phyloP scores from a whole-genome alignment of 2,113 vertebrate species.

The Notarius lentiginosus region DNA sequence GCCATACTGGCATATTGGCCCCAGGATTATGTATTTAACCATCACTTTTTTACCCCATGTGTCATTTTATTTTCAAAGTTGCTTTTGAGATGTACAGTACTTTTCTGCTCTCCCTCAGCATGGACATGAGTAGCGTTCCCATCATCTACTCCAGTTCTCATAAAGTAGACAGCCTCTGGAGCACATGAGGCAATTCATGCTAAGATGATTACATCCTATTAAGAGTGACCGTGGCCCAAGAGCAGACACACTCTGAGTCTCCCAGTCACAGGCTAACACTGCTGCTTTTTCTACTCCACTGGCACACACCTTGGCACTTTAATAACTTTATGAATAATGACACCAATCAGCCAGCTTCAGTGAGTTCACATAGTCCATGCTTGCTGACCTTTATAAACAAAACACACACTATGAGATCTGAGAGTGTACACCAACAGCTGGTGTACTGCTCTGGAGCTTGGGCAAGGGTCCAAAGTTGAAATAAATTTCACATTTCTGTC shows the following conservation, averaged over 20 bases:
- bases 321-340: constrained; percentile 56
- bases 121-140: not conserved
- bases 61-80: no score
- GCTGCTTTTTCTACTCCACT: constrained; percentile 55
- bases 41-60: not conserved
- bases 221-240: constrained; percentile 54
- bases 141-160: not conserved
- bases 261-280: constrained; percentile 41
- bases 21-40: not conserved
- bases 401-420: constrained; percentile 47
- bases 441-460: constrained; percentile 5
- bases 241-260: constrained; percentile 42
- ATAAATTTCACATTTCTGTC: constrained; percentile 17
- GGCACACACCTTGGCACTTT: constrained; percentile 55
- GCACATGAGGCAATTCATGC: constrained; percentile 56
- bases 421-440: constrained; percentile 42
- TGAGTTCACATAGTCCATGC: constrained; percentile 51
- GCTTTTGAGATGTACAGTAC: not conserved
- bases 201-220: constrained; percentile 65
- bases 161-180: constrained; percentile 7
- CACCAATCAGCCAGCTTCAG: constrained; percentile 55
- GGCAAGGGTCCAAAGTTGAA: constrained; percentile 1
- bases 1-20: not conserved
- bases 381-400: constrained; percentile 57
- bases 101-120: not conserved